Evolutionary conservation across 2,113 vertebrate genomes (phyloP), one percentile per base, ranked within the genome.

Genomic region (Mirounga angustirostris): DNA sequence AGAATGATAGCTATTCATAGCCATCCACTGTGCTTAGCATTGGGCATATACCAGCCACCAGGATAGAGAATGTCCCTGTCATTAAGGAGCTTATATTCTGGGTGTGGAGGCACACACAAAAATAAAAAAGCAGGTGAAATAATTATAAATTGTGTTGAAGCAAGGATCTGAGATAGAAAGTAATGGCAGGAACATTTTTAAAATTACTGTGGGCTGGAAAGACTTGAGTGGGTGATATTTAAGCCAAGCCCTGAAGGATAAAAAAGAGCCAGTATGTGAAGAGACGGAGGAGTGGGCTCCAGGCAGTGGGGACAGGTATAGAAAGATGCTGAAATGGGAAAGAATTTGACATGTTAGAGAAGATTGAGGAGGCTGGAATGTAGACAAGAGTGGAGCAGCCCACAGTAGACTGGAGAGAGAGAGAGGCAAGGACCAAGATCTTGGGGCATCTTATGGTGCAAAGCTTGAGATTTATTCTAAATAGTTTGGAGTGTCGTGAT

Each of bases 121-220:
- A 88, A 71, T 58, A 22, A 89, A 81, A 11, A 76, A 95, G 59
- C 54, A 63, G 52, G 21, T 19, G 63, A 87, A 84, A 85, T 96
- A 84, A 40, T 83, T 67, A 67, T 33, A 87, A 65, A 26, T 65
- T 81, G 78, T 40, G 24, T 63, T 56, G 46, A 87, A 74, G 46
- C 56, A 87, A 86, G 26, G 24, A 94, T 7, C 36, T 36, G 16
- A 73, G 59, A 73, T 43, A 81, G 43, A 65, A 85, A 71, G 63
- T 80, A 91, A 91, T 63, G 16, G 40, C 26, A 21, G 13, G 14
- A 87, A 65, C 22, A 61, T 69, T 94, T 83, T 56, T 50, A 24
- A 91, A 82, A 83, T 58, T 71, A 54, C 58, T n/a, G 5, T 46
- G 46, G 24, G 18, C 14, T 58, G 1, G 52, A 59, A 95, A 78